Conservation (phyloP, 2,113 vertebrate genomes). For the Alethe diademata region DNA sequence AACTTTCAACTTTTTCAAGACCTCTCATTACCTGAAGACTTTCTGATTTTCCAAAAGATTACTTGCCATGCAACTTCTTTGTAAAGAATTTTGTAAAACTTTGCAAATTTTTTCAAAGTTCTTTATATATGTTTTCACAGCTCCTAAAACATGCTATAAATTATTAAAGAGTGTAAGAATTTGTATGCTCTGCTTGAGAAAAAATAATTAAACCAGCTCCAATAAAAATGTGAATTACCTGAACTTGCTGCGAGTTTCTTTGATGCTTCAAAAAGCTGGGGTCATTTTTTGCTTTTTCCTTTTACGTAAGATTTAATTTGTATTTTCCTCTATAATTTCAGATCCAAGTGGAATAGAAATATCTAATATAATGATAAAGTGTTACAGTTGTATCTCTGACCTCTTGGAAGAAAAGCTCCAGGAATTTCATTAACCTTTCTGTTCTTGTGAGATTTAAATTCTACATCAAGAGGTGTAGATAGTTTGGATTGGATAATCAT, state of each 20-base stretch:
- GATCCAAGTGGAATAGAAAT: not conserved
- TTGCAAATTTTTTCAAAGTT: not conserved
- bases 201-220: constrained; percentile 5
- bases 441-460: not conserved
- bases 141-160: not conserved
- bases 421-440: constrained; percentile 36
- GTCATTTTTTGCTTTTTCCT: not conserved
- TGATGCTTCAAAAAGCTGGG: not conserved
- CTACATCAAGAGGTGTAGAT: not conserved
- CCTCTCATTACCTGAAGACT: not conserved
- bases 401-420: not conserved
- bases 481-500: not conserved
- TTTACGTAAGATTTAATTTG: not conserved
- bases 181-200: not conserved
- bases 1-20: not conserved
- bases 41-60: not conserved
- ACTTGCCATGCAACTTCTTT: not conserved
- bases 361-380: not conserved
- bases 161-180: not conserved
- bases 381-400: not conserved
- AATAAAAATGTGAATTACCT: not conserved
- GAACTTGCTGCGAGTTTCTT: not conserved
- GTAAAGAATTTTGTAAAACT: not conserved
- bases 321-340: not conserved
- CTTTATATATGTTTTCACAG: not conserved